Evolutionary conservation across 2,113 vertebrate species (phyloP).

Genomic region (Girardinichthys multiradiatus): DNA sequence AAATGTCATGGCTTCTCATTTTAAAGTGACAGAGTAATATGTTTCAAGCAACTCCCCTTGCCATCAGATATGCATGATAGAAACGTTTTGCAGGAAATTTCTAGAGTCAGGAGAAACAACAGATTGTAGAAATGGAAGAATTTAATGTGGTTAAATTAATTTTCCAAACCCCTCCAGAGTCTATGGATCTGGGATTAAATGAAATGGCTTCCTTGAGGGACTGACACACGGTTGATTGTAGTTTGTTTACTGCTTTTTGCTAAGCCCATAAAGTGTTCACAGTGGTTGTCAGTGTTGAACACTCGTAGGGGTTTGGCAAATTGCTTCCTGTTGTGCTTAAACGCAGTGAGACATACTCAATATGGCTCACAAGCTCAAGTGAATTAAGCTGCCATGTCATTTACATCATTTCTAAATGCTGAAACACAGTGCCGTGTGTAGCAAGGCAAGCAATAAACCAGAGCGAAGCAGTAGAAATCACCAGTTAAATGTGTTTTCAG

Average conservation of each 20-base stretch:
- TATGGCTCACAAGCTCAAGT: conserved; percentile 40
- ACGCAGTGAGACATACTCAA: conserved; percentile 42
- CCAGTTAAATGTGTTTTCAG: conserved; percentile 31
- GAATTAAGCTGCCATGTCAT: conserved; percentile 56
- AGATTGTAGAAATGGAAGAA: conserved; percentile 17
- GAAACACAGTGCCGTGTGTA: conserved; percentile 13
- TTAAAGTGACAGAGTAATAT: conserved; percentile 30
- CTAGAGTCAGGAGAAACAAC: conserved; percentile 4
- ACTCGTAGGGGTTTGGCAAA: conserved; percentile 42
- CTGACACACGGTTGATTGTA: conserved; percentile 26
- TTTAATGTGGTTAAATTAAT: conserved; percentile 54
- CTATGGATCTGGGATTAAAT: conserved; percentile 41
- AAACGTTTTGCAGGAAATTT: conserved; percentile 25
- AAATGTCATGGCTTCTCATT: conserved; percentile 48
- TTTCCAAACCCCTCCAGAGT: conserved; percentile 11
- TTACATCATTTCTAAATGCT: conserved; percentile 26
- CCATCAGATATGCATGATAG: conserved; percentile 33
- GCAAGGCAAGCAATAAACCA: conserved; percentile 26
- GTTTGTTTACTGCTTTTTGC: conserved; percentile 55
- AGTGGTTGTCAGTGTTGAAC: conserved; percentile 51
- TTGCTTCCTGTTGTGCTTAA: conserved; percentile 60
- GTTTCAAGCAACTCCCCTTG: conserved; percentile 19
- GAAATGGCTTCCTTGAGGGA: conserved; percentile 47
- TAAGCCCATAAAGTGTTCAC: conserved; percentile 50
- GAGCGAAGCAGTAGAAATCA: conserved; percentile 41